Percentiles rank a stretch among this genome's conserved stretches.
These are phyloP conservation scores for Alethe castanea DNA, from an alignment of 2,113 vertebrate species.

Conservation along the genomic window DNA sequence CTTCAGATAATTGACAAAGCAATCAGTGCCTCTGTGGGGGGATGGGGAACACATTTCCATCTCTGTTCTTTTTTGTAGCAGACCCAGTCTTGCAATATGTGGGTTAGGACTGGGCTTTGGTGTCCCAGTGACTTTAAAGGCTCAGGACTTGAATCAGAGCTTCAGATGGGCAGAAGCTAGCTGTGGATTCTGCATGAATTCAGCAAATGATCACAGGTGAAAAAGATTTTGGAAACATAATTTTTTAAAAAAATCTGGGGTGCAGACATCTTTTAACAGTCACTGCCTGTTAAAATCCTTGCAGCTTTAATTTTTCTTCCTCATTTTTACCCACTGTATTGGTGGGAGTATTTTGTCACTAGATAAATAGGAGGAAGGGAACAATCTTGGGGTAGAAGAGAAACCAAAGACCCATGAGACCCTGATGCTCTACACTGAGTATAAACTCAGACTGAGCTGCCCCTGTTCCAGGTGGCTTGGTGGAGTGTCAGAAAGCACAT, in stretches of 20 bases:
- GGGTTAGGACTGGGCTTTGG: neutral
- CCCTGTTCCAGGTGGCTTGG: neutral
- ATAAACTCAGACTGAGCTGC: neutral
- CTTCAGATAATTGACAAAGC: neutral
- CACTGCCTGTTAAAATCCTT: neutral
- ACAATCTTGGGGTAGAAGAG: neutral
- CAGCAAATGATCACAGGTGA: neutral
- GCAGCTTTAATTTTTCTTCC: neutral
- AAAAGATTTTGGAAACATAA: neutral
- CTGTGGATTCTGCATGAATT: neutral
- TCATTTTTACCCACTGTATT: neutral
- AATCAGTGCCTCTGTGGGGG: rapidly evolving
- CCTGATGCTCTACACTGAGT: neutral
- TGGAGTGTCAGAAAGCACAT: neutral
- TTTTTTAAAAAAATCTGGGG: neutral
- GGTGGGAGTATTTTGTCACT: neutral
- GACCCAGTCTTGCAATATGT: neutral
- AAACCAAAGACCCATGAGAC: neutral
- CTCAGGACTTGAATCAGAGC: neutral
- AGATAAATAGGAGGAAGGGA: neutral
- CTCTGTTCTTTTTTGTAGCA: neutral
- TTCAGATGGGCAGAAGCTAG: neutral
- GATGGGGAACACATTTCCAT: neutral
- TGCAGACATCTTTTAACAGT: neutral
- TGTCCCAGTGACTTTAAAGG: neutral